Evolutionary conservation across 2,888 invertebrate genomes (phyloP).

Genomic region (Orthonevra nobilis): DNA sequence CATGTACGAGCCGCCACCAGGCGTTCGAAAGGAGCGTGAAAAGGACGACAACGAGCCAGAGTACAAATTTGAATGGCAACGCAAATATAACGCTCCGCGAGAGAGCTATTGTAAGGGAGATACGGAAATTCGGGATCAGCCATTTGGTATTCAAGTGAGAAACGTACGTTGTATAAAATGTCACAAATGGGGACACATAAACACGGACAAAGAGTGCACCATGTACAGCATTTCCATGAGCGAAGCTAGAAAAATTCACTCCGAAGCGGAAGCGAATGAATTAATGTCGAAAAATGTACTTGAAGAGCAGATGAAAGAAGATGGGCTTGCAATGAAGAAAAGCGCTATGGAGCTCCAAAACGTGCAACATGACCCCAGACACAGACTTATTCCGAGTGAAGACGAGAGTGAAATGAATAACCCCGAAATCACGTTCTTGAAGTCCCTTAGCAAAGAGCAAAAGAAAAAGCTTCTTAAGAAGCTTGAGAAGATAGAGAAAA

Average conservation of each 20-base stretch:
- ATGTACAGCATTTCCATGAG: conserved; percentile 93
- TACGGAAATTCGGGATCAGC: conserved; percentile 98
- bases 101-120: conserved; percentile 99
- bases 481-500: conserved; percentile 84
- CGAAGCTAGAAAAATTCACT: conserved; percentile 87
- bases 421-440: conserved; percentile 90
- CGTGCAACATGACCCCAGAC: conserved; percentile 81
- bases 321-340: conserved; percentile 93
- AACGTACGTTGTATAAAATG: conserved; percentile 99
- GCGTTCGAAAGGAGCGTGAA: conserved; percentile 94
- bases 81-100: conserved; percentile 99
- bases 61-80: conserved; percentile 99
- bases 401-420: conserved; percentile 80
- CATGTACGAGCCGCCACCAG: conserved; percentile 99
- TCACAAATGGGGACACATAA: conserved; percentile 97
- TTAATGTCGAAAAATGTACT: conserved; percentile 85
- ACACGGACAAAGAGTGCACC: conserved; percentile 95
- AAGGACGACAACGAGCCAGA: conserved; percentile 96
- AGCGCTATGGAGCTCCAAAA: conserved; percentile 84
- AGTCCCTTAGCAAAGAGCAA: conserved; percentile 91
- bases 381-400: conserved; percentile 84
- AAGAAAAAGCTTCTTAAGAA: conserved; percentile 94
- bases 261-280: conserved; percentile 84
- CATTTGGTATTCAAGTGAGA: conserved; percentile 97
- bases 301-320: conserved; percentile 94